Evolutionary conservation across 2,888 invertebrate genomes (phyloP), one percentile per base, ranked within the genome.

Genomic region (Clivina fossor): DNA sequence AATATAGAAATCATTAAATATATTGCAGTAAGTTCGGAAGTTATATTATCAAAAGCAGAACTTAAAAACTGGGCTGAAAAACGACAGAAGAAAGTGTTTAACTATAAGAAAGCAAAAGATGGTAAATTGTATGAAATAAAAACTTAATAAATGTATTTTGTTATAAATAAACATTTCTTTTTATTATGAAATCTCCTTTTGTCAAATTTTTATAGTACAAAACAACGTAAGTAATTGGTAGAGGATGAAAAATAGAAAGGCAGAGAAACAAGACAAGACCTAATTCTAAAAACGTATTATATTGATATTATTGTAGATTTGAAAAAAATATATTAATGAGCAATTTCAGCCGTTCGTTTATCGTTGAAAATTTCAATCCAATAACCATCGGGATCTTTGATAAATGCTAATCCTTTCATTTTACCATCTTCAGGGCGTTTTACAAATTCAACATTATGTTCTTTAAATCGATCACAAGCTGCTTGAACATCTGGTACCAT

Each of bases 381-480:
- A 70, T 96, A 96, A 22, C 93, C 95, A 71, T 96, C 96, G 0
- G 96, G 96, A 71, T 96, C 96, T 65, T 92, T 88, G 57, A 96
- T 92, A 71, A 96, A 96, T 1, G 95, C 96, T 40, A 96, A 76
- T 0, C 93, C 93, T 71, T 90, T 93, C 93, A 95, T 94, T 70
- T 89, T 91, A 0, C 93, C 93, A 65, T 93, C 95, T 66, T 88
- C 84, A 0, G 93, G 94, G 61, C 83, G 86, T 71, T 96, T 97
- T 1, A 93, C 80, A 72, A 95, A 97, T 59, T 89, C 86, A 3
- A 95, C 94, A 0, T 88, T 90, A 54, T 86, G 78, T 61, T 86
- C 78, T 68, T 94, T 92, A 69, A 97, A 96, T 64, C 77, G 70
- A 65, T 86, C 85, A 70, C 94, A 95, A 7, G 95, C 95, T 16